Conservation (phyloP, 2,113 vertebrate species). For the Pongo pygmaeus region DNA sequence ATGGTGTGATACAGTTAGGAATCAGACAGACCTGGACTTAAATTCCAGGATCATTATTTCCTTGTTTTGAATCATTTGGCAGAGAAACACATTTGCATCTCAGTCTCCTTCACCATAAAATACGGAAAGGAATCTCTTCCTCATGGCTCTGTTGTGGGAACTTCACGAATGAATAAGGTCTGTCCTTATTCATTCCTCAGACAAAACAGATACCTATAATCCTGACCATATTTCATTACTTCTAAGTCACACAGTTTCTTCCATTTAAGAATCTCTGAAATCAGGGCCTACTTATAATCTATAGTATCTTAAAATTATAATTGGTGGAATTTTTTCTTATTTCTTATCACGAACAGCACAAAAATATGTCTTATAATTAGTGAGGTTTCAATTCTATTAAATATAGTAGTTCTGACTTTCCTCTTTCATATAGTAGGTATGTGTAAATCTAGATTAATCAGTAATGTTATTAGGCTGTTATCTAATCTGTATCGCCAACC, state of each 20-base stretch:
- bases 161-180: not conserved
- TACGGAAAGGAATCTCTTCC: not conserved
- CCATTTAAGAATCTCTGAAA: slow-evolving; percentile 10
- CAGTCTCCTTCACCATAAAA: not conserved
- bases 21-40: not conserved
- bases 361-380: not conserved
- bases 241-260: not conserved
- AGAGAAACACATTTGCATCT: not conserved
- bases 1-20: not conserved
- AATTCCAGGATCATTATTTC: not conserved
- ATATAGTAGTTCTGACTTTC: not conserved
- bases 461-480: not conserved
- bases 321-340: not conserved
- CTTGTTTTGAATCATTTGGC: not conserved
- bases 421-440: not conserved
- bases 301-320: not conserved
- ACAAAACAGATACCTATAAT: not conserved
- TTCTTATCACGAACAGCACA: not conserved
- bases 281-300: not conserved
- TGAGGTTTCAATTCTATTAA: not conserved
- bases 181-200: not conserved
- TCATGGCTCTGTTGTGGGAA: not conserved
- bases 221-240: not conserved
- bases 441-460: slow-evolving; percentile 7
- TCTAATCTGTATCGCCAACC: not conserved